Base-by-base conservation (phyloP, 2,888 invertebrate genomes). In the Muscina levida region DNA sequence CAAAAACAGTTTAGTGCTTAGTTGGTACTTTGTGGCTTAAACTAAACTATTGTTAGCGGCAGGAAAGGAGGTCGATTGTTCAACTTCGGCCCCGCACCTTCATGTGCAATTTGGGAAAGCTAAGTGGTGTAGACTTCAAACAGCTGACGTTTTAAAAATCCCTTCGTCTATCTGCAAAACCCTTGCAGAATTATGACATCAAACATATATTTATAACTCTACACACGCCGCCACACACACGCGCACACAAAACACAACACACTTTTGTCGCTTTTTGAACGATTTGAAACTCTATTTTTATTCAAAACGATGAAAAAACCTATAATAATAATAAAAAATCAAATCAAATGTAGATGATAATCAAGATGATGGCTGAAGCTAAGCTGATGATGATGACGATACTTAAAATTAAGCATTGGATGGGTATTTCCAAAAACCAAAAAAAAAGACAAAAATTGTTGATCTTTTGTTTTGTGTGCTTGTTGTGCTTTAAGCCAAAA, bases 51-150 rank as follows among this genome's bases (percentile, higher is more conserved):
- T 19, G 24, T 11, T 13, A 53, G 53, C 37, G 62, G 22, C 37
- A 59, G 46, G 77, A 72, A 74, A 81, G 74, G 57, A 74, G 77
- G 77, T 81, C 81, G 73, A 46, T n/a, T n/a, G n/a, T n/a, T n/a
- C n/a, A n/a, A n/a, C n/a, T n/a, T n/a, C n/a, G n/a, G 31, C 31
- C 31, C 31, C 3, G 31, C 31, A 31, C 31, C 31, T 31, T 31
- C 8, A 3, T 31, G n/a, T n/a, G n/a, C n/a, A n/a, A n/a, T n/a
- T n/a, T n/a, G n/a, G n/a, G n/a, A n/a, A n/a, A n/a, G n/a, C n/a
- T n/a, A n/a, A n/a, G n/a, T n/a, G n/a, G n/a, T n/a, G n/a, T n/a
- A n/a, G n/a, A n/a, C n/a, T n/a, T n/a, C n/a, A n/a, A n/a, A n/a
- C n/a, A n/a, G n/a, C n/a, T n/a, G n/a, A n/a, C n/a, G n/a, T n/a